Base-by-base conservation (phyloP, 2,797 vertebrate species). In the Rhynchonycteris naso region DNA sequence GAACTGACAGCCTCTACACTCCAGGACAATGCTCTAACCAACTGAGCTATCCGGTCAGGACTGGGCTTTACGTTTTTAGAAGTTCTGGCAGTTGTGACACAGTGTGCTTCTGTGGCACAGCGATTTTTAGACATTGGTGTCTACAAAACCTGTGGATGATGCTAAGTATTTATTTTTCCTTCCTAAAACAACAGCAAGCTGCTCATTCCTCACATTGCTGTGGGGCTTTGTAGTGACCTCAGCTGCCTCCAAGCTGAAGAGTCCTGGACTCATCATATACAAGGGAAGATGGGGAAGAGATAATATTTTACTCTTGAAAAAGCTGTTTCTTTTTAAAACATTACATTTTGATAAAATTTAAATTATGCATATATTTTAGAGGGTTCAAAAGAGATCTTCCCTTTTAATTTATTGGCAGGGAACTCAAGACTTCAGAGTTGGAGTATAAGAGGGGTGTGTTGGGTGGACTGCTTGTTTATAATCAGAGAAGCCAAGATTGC, bases 81-180 rank as follows among this genome's bases (percentile, higher is more conserved):
- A 30, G 92, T 47, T 30, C 58, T n/a, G 69, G 54, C 59, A 19
- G 3, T 35, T 43, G 18, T 26, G 72, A 61, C 47, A 47, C 10
- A 24, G 28, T 28, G 56, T 21, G 15, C 75, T 59, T 56, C n/a
- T 1, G 0, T 50, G 47, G 79, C 69, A 54, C 22, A 81, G 30
- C 33, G 21, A 2, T 5, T 68, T 76, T 92, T 66, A 75, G 69
- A 63, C 85, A 54, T 71, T 38, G 26, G 26, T 76, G 43, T 78
- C 50, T 93, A 1, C 54, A 56, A 22, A 92, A 33, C 33, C 78
- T 79, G 0, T 1, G 14, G n/a, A 79, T 79, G 72, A 81, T 82
- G 76, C 71, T 89, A 21, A 80, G 58, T 75, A 12, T 92, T 94
- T 85, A 47, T 33, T 76, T 83, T 93, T 91, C 78, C 26, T 81